Evolutionary conservation across 2,888 invertebrate species (phyloP).

Genomic region (Cantharis lateralis): DNA sequence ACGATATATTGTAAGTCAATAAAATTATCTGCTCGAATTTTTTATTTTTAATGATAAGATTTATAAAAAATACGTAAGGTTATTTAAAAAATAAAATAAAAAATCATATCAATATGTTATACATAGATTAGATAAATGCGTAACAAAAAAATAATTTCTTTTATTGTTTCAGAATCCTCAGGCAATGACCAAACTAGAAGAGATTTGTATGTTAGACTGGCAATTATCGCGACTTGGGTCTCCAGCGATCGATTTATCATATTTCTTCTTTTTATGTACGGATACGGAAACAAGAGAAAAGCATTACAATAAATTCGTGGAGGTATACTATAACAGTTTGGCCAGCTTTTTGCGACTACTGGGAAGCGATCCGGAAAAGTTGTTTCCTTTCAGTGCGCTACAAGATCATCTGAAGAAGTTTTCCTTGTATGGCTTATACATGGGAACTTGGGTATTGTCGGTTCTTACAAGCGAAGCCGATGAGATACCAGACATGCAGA

Average conservation of each 20-base stretch:
- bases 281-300: constrained; percentile 39
- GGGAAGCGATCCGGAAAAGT: constrained; percentile 36
- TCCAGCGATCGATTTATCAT: constrained; percentile 44
- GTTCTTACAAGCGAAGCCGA: constrained; percentile 37
- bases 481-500: constrained; percentile 33
- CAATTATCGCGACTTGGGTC: constrained; percentile 33
- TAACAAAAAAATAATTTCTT: too few relatives aligned
- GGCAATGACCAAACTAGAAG: constrained; percentile 10
- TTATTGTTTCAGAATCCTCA: constrained; percentile 19
- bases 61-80: not conserved
- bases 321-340: constrained; percentile 43
- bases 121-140: too few relatives aligned
- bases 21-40: not conserved
- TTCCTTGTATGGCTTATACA: constrained; percentile 38
- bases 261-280: constrained; percentile 44
- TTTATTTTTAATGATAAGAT: not conserved
- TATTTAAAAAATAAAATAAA: not conserved
- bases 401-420: constrained; percentile 39
- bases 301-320: constrained; percentile 41
- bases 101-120: not conserved
- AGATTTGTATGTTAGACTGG: constrained; percentile 33
- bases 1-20: not conserved
- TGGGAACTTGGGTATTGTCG: constrained; percentile 37
- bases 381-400: constrained; percentile 41
- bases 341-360: constrained; percentile 33